A percentile compares a stretch with the other conserved stretches of the same genome.
These are phyloP conservation scores for Platycheirus rosarum DNA, from an alignment of 2,888 invertebrate genomes.

Conservation along the genomic window DNA sequence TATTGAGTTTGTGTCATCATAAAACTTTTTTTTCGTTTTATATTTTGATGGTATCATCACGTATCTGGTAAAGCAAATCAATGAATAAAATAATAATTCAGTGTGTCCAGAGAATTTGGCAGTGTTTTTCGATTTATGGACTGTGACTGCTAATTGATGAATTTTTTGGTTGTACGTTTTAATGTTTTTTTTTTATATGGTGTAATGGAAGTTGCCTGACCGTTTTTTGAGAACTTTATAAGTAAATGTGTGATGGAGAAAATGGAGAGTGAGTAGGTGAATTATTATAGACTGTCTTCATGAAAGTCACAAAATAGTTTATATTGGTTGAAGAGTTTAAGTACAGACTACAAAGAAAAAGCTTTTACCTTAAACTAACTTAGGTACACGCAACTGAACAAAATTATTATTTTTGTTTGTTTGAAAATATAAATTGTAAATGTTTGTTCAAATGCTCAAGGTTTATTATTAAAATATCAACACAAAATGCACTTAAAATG, in stretches of 20 bases:
- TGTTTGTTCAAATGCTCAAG: too few relatives aligned
- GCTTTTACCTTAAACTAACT: too few relatives aligned
- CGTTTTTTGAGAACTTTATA: background rate
- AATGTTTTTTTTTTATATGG: conserved; percentile 36
- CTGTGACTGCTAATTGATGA: conserved; percentile 59
- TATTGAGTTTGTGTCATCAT: conserved; percentile 19
- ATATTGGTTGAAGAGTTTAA: too few relatives aligned
- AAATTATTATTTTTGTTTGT: too few relatives aligned
- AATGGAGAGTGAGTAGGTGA: too few relatives aligned
- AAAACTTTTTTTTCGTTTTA: background rate
- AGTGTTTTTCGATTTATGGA: conserved; percentile 55
- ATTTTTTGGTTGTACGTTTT: conserved; percentile 40
- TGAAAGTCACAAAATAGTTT: too few relatives aligned
- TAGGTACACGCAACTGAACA: too few relatives aligned
- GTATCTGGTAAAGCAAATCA: conserved; percentile 47
- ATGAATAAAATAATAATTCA: conserved; percentile 59
- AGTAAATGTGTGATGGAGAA: background rate
- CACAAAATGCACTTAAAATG: too few relatives aligned
- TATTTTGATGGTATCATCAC: conserved; percentile 47
- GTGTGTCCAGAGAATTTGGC: conserved; percentile 30
- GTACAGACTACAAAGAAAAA: too few relatives aligned
- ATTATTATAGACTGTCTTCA: too few relatives aligned
- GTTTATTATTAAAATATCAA: too few relatives aligned
- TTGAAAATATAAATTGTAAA: too few relatives aligned
- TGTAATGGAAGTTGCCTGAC: background rate